Evolutionary conservation across 2,113 vertebrate genomes (phyloP).

Genomic region (Oreocharis arfaki): DNA sequence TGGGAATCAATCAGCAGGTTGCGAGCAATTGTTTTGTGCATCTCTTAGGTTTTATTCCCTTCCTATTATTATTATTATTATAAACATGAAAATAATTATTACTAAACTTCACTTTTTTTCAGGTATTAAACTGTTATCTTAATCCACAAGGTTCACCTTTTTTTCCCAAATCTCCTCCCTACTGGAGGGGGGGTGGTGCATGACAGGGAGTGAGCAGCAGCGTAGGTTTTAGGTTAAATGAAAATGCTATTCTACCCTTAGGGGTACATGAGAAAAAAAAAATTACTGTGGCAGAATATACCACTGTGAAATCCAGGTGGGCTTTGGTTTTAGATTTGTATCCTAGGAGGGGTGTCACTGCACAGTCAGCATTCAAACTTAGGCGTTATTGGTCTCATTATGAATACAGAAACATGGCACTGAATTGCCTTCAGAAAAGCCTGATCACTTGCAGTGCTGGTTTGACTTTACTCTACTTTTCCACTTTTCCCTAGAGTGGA

Average conservation of each 20-base stretch:
- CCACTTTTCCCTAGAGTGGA: neutral
- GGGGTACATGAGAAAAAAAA: neutral
- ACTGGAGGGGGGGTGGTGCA: accelerated
- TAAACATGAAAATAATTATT: neutral
- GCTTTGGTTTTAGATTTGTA: neutral
- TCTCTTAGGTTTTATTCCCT: neutral
- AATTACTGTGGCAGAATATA: neutral
- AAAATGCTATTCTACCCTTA: neutral
- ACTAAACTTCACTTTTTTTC: neutral
- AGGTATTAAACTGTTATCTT: neutral
- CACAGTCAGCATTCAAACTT: neutral
- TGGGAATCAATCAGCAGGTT: neutral
- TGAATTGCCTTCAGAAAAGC: neutral
- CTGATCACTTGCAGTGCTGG: neutral
- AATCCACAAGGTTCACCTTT: neutral
- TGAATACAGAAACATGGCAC: accelerated
- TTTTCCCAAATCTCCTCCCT: neutral
- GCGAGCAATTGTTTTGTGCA: neutral
- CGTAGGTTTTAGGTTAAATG: neutral
- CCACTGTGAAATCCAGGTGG: neutral
- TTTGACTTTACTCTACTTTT: neutral
- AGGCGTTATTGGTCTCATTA: neutral
- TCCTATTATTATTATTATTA: neutral
- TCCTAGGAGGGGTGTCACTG: neutral
- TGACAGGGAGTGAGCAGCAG: neutral